These are phyloP conservation scores for Coleophora flavipennella DNA, from an alignment of 2,888 invertebrate genomes.

Conservation along the genomic window DNA sequence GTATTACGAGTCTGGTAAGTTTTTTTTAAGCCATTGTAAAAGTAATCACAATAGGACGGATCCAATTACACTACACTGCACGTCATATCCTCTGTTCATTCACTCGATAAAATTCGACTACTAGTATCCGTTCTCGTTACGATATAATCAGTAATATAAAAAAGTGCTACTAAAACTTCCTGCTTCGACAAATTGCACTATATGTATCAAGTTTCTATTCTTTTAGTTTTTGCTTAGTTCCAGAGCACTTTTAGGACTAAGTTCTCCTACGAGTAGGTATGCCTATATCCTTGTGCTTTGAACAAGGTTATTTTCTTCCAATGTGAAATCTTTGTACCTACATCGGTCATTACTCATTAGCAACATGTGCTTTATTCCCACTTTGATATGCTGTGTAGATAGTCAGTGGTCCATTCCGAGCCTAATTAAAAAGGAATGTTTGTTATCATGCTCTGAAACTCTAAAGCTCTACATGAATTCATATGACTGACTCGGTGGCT, in stretches of 20 bases:
- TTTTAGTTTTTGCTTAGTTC: not conserved
- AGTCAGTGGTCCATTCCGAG: conserved; percentile 21
- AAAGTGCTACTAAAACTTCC: conserved; percentile 27
- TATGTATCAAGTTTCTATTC: no score
- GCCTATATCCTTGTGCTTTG: conserved; percentile 30
- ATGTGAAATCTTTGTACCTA: conserved; percentile 44
- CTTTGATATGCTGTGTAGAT: conserved; percentile 23
- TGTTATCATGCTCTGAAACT: no score
- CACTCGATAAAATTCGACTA: conserved; percentile 19
- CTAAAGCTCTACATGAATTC: no score
- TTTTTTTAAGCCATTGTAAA: no score
- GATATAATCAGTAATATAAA: conserved; percentile 14
- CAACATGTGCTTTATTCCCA: no score
- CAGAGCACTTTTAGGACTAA: conserved; percentile 1
- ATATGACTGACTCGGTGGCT: no score
- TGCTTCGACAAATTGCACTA: conserved; percentile 3
- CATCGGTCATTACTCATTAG: conserved; percentile 48
- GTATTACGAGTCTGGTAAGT: conserved; percentile 65
- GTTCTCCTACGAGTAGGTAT: conserved; percentile 21
- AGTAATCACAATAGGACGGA: no score
- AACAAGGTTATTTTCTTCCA: conserved; percentile 46
- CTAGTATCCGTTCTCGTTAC: conserved; percentile 16
- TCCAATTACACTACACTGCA: no score
- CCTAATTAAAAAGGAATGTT: conserved; percentile 26
- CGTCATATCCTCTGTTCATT: conserved; percentile 1